A percentile compares a stretch with the other conserved stretches of the same genome.
Conservation (phyloP, 2,797 vertebrate species). For the Acrossocheilus fasciatus region DNA sequence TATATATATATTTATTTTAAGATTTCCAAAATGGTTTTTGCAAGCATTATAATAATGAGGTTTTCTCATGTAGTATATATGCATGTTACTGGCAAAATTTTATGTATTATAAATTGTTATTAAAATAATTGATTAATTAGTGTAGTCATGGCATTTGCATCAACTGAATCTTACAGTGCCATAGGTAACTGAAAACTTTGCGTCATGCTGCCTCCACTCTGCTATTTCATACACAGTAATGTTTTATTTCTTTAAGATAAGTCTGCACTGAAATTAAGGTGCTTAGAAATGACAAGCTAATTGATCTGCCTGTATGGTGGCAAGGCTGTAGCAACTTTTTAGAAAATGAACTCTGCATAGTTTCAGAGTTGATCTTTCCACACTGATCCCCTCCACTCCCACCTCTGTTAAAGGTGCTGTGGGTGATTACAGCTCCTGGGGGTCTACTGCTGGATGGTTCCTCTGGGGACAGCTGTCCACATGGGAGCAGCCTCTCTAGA, state of each 20-base stretch:
- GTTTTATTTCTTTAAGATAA: neutral
- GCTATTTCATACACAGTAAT: neutral
- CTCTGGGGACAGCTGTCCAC: slow-evolving; percentile 56
- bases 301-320: neutral
- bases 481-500: slow-evolving; percentile 54
- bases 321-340: slow-evolving; percentile 9
- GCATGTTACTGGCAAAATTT: neutral
- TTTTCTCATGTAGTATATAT: neutral
- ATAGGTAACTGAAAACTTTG: neutral
- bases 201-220: neutral
- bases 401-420: slow-evolving; percentile 40
- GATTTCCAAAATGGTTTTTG: neutral
- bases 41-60: neutral
- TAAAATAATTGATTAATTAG: neutral
- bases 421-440: slow-evolving; percentile 53
- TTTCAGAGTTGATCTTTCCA: slow-evolving; percentile 19
- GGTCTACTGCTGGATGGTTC: slow-evolving; percentile 46
- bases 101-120: neutral
- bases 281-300: neutral
- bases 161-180: neutral
- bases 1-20: too few species aligned
- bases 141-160: neutral
- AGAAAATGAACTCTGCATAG: slow-evolving; percentile 9
- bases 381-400: slow-evolving; percentile 8
- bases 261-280: neutral